These are phyloP conservation scores for Beris morrisii DNA, from an alignment of 2,888 invertebrate genomes.

Conservation along the genomic window DNA sequence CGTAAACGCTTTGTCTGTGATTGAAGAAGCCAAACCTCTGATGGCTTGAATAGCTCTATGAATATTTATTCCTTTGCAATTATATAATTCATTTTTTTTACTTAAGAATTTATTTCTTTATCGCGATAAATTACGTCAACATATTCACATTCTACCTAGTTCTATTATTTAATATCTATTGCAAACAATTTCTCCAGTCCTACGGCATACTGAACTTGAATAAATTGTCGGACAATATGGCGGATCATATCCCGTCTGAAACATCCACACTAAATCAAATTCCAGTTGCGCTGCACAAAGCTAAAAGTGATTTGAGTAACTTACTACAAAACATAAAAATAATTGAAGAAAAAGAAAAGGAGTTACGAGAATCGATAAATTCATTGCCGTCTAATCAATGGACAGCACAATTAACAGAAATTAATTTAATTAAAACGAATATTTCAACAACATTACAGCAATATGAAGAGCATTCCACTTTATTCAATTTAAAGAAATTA, in stretches of 20 bases:
- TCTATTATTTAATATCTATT: too few relatives aligned
- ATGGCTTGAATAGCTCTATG: constrained; percentile 42
- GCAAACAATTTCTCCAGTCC: too few relatives aligned
- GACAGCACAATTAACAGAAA: not conserved
- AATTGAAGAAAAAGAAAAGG: constrained; percentile 5
- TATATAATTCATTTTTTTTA: constrained; percentile 5
- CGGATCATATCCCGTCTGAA: too few relatives aligned
- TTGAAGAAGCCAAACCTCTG: constrained; percentile 66
- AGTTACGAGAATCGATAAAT: not conserved
- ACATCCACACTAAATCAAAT: too few relatives aligned
- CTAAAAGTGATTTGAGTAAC: constrained; percentile 1
- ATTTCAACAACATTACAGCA: not conserved
- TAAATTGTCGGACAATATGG: not conserved
- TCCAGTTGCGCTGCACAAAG: not conserved
- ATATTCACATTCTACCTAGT: too few relatives aligned
- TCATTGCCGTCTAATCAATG: not conserved
- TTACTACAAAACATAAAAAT: constrained; percentile 10
- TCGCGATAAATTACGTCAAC: not conserved
- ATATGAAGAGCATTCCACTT: not conserved
- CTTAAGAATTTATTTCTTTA: not conserved
- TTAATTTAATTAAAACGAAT: constrained; percentile 1
- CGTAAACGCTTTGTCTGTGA: constrained; percentile 64
- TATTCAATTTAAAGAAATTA: not conserved
- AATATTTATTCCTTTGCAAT: not conserved
- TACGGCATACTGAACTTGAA: not conserved